Evolutionary conservation across 2,888 invertebrate species (phyloP).

Genomic region (Siphlonurus alternatus): DNA sequence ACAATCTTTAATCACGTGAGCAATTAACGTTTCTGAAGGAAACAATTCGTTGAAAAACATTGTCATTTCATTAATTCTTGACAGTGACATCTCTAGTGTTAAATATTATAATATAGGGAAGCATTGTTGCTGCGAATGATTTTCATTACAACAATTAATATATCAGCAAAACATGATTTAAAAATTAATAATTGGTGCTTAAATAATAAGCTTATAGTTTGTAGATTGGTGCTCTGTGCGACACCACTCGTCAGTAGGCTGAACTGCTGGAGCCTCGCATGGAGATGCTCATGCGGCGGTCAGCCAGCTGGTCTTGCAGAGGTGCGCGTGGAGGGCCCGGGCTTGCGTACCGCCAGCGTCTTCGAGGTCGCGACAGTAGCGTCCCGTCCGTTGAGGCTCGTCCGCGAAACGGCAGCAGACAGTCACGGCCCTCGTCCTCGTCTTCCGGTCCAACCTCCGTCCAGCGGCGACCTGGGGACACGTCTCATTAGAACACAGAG

Average conservation of each 20-base stretch:
- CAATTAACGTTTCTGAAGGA: no score
- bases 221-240: neutral
- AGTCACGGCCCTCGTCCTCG: slow-evolving; percentile 15
- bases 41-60: no score
- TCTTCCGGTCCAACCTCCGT: slow-evolving; percentile 45
- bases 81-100: no score
- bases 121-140: no score
- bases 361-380: slow-evolving; percentile 35
- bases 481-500: no score
- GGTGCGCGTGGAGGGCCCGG: slow-evolving; percentile 28
- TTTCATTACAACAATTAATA: no score
- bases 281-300: slow-evolving; percentile 61
- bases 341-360: slow-evolving; percentile 38
- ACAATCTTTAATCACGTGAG: no score
- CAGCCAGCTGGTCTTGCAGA: slow-evolving; percentile 39
- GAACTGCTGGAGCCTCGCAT: slow-evolving; percentile 49
- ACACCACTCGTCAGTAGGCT: slow-evolving; percentile 27
- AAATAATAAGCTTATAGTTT: no score
- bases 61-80: no score
- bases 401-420: slow-evolving; percentile 43
- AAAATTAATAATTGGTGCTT: no score
- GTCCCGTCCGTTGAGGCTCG: slow-evolving; percentile 60
- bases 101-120: no score
- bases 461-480: slow-evolving; percentile 36
- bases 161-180: no score